Evolutionary conservation across 2,888 invertebrate genomes (phyloP).

Genomic region (Hylaea fasciaria): DNA sequence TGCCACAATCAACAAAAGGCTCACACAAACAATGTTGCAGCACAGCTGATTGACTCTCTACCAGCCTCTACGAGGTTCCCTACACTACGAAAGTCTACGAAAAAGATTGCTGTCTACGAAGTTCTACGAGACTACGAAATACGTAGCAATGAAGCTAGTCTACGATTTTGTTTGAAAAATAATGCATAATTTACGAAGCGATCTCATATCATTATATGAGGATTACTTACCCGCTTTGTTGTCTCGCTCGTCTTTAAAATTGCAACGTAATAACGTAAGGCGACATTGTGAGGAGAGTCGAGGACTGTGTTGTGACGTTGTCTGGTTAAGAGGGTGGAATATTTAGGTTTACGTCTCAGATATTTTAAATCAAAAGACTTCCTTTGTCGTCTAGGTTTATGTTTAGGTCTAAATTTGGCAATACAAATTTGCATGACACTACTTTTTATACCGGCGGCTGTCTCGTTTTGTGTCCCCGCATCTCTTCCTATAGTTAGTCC

Average conservation of each 20-base stretch:
- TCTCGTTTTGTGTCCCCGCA: too few relatives aligned
- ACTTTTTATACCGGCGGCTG: too few relatives aligned
- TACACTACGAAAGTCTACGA: conserved; percentile 7
- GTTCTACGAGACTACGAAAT: conserved; percentile 10
- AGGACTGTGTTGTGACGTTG: neutral
- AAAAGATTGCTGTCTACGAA: neutral
- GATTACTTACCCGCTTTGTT: conserved; percentile 15
- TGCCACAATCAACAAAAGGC: too few relatives aligned
- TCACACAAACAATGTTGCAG: neutral
- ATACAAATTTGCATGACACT: too few relatives aligned
- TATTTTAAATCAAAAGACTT: too few relatives aligned
- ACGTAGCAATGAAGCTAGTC: neutral
- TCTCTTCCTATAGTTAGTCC: too few relatives aligned
- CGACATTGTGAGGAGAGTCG: too few relatives aligned
- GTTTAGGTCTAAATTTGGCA: too few relatives aligned
- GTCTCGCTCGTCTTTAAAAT: conserved; percentile 10
- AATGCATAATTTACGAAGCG: conserved; percentile 7
- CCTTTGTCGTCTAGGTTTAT: too few relatives aligned
- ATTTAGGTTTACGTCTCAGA: too few relatives aligned
- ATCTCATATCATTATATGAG: conserved; percentile 16
- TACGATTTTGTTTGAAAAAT: neutral
- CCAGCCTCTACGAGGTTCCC: conserved; percentile 8
- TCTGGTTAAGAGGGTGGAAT: neutral
- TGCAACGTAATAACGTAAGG: too few relatives aligned
- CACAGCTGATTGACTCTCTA: conserved; percentile 11